Percentiles rank a stretch among this genome's conserved stretches.
Conservation (phyloP, 2,888 invertebrate genomes). For the Amblyjoppa fuscipennis region DNA sequence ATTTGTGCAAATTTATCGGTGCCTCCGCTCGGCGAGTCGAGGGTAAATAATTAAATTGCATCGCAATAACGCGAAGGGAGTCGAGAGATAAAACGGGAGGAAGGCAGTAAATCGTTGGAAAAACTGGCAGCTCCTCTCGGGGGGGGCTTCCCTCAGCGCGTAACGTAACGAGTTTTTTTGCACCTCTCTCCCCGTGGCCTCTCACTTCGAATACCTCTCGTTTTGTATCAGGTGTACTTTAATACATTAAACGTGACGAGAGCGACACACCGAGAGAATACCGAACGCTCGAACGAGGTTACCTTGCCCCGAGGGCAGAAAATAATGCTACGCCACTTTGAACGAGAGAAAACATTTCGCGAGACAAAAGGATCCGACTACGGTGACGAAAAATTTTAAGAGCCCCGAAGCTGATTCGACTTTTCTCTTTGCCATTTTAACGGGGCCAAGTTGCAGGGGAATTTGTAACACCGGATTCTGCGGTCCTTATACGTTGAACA, state of each 20-base stretch:
- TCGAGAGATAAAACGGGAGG: constrained; percentile 17
- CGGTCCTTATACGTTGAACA: constrained; percentile 16
- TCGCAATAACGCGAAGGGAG: constrained; percentile 32
- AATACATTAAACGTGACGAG: constrained; percentile 44
- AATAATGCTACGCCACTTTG: constrained; percentile 29
- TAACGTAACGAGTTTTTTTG: constrained; percentile 41
- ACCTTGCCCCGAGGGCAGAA: constrained; percentile 12
- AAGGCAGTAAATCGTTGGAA: constrained; percentile 30
- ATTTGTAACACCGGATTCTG: constrained; percentile 38
- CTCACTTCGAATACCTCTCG: constrained; percentile 34
- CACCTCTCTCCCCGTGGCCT: not conserved
- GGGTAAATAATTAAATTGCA: constrained; percentile 29
- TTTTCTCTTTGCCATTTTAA: not conserved
- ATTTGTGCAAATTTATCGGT: constrained; percentile 29
- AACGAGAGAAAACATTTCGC: constrained; percentile 3
- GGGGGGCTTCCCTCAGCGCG: constrained; percentile 19
- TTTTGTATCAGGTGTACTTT: constrained; percentile 48
- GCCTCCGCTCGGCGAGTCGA: not conserved
- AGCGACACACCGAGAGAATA: constrained; percentile 8
- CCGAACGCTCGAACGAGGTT: constrained; percentile 17
- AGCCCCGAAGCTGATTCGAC: constrained; percentile 8
- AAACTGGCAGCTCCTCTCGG: constrained; percentile 29
- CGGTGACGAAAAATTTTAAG: constrained; percentile 33
- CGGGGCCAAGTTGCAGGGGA: not conserved
- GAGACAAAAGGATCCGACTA: constrained; percentile 25